These are phyloP conservation scores for Drosophila meridionalis DNA, from an alignment of 2,888 invertebrate genomes.

Conservation along the genomic window DNA sequence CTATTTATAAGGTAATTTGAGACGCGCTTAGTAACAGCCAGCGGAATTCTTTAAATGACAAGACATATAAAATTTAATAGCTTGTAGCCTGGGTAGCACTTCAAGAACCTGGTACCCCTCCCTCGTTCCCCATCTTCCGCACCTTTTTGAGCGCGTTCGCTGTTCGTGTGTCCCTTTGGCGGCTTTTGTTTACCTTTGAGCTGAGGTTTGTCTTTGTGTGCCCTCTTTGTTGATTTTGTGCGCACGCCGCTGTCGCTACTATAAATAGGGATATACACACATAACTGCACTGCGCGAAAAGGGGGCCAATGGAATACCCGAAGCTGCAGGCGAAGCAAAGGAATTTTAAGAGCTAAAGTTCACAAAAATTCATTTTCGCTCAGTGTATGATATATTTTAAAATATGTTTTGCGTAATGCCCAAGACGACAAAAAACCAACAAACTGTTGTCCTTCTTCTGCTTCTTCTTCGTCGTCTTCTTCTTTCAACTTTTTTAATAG, in stretches of 20 bases:
- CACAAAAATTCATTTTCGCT: constrained; percentile 1
- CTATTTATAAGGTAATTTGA: constrained; percentile 79
- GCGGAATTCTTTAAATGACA: constrained; percentile 75
- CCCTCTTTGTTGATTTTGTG: constrained; percentile 73
- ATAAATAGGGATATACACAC: constrained; percentile 21
- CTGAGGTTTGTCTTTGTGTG: constrained; percentile 60
- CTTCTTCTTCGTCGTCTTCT: constrained; percentile 23
- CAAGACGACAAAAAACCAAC: constrained; percentile 24
- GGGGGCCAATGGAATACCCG: background rate
- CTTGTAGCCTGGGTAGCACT: constrained; percentile 38
- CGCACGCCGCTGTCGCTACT: constrained; percentile 55
- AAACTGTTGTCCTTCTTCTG: constrained; percentile 51
- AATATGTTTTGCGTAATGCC: constrained; percentile 66
- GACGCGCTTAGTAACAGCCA: constrained; percentile 67
- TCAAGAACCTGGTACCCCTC: background rate
- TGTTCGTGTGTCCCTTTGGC: constrained; percentile 62
- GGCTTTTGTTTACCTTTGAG: constrained; percentile 73
- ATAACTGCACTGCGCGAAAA: constrained; percentile 44
- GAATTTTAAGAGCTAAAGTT: background rate
- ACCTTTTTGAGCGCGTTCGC: constrained; percentile 1
- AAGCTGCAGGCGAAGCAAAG: background rate
- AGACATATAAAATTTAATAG: constrained; percentile 78
- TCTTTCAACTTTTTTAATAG: constrained; percentile 51
- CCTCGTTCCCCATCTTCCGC: background rate
- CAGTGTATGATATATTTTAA: constrained; percentile 38